phyloP scores from a whole-genome alignment of 2,888 invertebrate genomes.

The Napeogenes sylphis region DNA sequence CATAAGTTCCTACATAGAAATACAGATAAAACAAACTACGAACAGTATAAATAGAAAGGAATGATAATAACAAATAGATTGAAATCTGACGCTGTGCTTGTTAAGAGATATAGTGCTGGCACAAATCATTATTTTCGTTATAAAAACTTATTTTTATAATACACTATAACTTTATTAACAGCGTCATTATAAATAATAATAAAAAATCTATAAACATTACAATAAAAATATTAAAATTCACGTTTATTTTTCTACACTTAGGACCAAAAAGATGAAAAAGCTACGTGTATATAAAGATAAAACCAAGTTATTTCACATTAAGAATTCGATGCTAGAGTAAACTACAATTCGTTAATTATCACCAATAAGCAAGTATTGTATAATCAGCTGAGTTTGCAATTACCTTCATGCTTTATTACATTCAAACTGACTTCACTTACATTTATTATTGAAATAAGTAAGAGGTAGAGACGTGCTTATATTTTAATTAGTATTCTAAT shows the following conservation, averaged over 20 bases:
- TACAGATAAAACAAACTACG: not conserved
- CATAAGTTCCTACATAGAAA: not conserved
- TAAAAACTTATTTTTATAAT: no score
- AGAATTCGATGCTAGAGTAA: slow-evolving; percentile 21
- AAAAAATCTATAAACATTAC: not conserved
- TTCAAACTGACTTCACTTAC: not conserved
- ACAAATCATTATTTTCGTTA: no score
- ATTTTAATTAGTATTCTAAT: no score
- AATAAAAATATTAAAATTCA: slow-evolving; percentile 4
- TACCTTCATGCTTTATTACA: not conserved
- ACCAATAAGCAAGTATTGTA: no score
- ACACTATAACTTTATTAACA: not conserved
- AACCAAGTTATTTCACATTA: not conserved
- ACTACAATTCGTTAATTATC: not conserved
- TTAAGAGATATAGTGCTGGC: no score
- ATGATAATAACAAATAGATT: slow-evolving; percentile 5
- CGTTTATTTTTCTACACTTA: slow-evolving; percentile 2
- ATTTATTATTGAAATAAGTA: not conserved
- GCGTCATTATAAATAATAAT: not conserved
- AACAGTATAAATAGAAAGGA: slow-evolving; percentile 5
- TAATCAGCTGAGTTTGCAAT: not conserved
- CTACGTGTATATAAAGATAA: slow-evolving; percentile 11
- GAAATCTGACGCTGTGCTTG: not conserved
- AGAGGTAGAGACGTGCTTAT: slow-evolving; percentile 2
- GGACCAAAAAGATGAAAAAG: slow-evolving; percentile 7